Evolutionary conservation across 2,113 vertebrate genomes (phyloP).

Genomic region (Calyptommatus sinebrachiatus): DNA sequence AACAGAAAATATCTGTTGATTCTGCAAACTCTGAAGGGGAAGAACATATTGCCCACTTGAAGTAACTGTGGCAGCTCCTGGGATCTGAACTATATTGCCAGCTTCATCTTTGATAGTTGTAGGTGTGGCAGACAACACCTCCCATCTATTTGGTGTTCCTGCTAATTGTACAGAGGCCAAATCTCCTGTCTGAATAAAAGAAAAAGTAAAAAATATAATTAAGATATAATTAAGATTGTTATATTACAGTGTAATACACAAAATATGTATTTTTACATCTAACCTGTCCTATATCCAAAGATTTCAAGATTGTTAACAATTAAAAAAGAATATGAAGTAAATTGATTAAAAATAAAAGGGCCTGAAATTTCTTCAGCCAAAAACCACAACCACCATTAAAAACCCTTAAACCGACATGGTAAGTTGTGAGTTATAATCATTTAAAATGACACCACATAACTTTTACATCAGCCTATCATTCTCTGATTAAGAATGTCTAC

Average conservation of each 20-base stretch:
- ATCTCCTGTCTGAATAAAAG: constrained; percentile 83
- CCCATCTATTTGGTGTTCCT: constrained; percentile 92
- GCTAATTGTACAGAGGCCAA: constrained; percentile 88
- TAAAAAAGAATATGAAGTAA: no score
- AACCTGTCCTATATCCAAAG: no score
- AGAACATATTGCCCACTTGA: constrained; percentile 98
- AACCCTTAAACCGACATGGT: background rate
- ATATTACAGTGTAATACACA: constrained; percentile 34
- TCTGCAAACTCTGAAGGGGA: constrained; percentile 96
- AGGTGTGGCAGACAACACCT: constrained; percentile 86
- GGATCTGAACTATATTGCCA: constrained; percentile 93
- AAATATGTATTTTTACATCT: background rate
- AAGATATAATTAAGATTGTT: background rate
- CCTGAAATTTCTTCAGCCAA: no score
- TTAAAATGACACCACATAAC: background rate
- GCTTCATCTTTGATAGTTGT: constrained; percentile 90
- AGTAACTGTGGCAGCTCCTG: constrained; percentile 88
- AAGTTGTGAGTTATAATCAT: background rate
- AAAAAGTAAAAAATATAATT: constrained; percentile 57
- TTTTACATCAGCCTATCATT: background rate
- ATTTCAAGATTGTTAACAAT: no score
- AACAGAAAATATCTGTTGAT: constrained; percentile 94
- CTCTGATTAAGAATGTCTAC: no score
- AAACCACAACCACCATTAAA: background rate
- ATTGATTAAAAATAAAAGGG: no score